Conservation (phyloP, 2,113 vertebrate genomes). For the Girardinichthys multiradiatus region DNA sequence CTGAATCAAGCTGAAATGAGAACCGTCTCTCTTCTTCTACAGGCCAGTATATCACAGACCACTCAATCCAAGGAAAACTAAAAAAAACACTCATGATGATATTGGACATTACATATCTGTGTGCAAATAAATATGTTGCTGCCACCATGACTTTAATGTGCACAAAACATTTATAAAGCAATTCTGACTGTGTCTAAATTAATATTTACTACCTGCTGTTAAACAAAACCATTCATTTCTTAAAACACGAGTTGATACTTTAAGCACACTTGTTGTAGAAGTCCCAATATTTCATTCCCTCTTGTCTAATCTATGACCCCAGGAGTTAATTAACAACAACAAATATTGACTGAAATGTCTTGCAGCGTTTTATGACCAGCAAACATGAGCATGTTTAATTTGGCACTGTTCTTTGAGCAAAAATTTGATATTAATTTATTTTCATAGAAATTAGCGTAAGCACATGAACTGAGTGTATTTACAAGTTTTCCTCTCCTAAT, state of each 20-base stretch:
- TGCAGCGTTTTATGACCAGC: conserved; percentile 14
- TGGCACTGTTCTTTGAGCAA: conserved; percentile 46
- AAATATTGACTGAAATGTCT: conserved; percentile 54
- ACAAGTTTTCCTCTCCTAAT: conserved; percentile 2
- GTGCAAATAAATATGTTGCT: conserved; percentile 32
- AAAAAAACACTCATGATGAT: conserved; percentile 47
- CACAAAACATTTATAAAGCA: background rate
- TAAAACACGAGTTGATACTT: background rate
- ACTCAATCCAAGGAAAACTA: conserved; percentile 33
- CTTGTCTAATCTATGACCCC: conserved; percentile 9
- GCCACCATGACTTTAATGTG: background rate
- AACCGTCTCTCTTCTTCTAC: conserved; percentile 47
- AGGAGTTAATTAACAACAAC: conserved; percentile 37
- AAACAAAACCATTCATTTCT: background rate
- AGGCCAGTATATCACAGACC: conserved; percentile 42
- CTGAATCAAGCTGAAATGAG: conserved; percentile 70
- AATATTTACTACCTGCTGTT: background rate
- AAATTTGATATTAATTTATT: conserved; percentile 43
- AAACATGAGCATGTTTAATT: conserved; percentile 55
- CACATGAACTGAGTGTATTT: conserved; percentile 42
- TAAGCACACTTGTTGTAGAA: conserved; percentile 18
- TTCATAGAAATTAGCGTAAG: conserved; percentile 19
- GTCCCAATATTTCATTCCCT: background rate
- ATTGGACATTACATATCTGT: conserved; percentile 17
- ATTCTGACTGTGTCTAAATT: background rate